Evolutionary conservation across 2,113 vertebrate genomes (phyloP), one percentile per base, ranked within the genome.

Genomic region (Arizona elegans): DNA sequence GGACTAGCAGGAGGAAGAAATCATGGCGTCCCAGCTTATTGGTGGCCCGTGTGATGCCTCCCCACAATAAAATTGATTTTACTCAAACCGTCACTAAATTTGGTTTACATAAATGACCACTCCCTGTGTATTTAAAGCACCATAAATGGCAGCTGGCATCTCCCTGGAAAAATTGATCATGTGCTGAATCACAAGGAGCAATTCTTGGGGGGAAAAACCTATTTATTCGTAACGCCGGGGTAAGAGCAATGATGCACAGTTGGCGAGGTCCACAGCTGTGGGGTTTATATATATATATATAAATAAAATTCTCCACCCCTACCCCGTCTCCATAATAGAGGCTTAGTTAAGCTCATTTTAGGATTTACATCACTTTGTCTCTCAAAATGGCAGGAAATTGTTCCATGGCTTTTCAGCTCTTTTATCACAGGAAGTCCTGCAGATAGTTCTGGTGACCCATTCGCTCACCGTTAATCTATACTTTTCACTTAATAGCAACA

Each of bases 121-220:
- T 86, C 8, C n/a, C 43, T 47, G 59, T 50, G 29, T 3, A 33
- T 23, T 10, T n/a, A 7, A 59, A 58, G 8, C 55, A 86, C 85
- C 12, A 2, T 1, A 26, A 15, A 86, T 29, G 13, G 11, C 70
- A 59, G 29, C 23, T 52, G 55, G 38, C 43, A 33, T 65, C 26
- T 52, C 56, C n/a, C 43, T 9, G 53, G 54, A 47, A 21, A 29
- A 75, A 33, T 17, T 2, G 15, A 81, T 81, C 15, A 1, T 81
- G 33, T 91, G 23, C 15, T 8, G 50, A 91, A 47, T 38, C 26
- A 13, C 11, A 1, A 17, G 0, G 0, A 12, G 8, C 29, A 52
- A 8, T 17, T 86, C 15, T 65, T 94, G 43, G 3, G 4, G 4
- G 5, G 19, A 56, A 15, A 89, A 29, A 94, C 5, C 8, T 54